phyloP scores from a whole-genome alignment of 2,797 vertebrate species.

The Falco rusticolus region DNA sequence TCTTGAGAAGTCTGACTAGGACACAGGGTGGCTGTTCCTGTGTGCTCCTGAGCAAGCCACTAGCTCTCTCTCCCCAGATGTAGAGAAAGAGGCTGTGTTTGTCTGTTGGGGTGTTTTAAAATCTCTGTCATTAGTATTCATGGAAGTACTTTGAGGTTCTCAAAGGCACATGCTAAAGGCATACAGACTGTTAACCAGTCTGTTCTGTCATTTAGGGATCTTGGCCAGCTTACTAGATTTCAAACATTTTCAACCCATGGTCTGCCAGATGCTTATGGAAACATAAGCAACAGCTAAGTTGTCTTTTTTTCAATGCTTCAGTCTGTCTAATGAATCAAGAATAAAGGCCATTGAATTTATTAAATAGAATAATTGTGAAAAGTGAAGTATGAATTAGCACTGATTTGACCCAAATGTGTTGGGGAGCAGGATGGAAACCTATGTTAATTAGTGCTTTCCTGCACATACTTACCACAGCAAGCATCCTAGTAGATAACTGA shows the following conservation, averaged over 20 bases:
- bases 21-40: not conserved
- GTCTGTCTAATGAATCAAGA: not conserved
- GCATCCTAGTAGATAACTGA: not conserved
- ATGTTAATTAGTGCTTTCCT: not conserved
- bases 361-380: not conserved
- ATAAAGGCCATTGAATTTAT: not conserved
- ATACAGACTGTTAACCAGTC: not conserved
- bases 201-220: not conserved
- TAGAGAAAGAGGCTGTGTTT: not conserved
- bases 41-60: not conserved
- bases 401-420: not conserved
- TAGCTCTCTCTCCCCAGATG: not conserved
- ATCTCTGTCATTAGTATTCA: constrained; percentile 15
- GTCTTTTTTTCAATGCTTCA: not conserved
- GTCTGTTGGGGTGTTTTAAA: not conserved
- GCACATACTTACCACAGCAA: not conserved
- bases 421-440: not conserved
- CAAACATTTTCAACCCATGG: not conserved
- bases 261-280: not conserved
- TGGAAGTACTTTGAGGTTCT: constrained; percentile 29
- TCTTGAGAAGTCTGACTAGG: not conserved
- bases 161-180: not conserved
- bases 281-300: not conserved
- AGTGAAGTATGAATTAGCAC: not conserved
- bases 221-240: not conserved